phyloP scores from a whole-genome alignment of 2,888 invertebrate genomes.

The Leptinotarsa haldemani region DNA sequence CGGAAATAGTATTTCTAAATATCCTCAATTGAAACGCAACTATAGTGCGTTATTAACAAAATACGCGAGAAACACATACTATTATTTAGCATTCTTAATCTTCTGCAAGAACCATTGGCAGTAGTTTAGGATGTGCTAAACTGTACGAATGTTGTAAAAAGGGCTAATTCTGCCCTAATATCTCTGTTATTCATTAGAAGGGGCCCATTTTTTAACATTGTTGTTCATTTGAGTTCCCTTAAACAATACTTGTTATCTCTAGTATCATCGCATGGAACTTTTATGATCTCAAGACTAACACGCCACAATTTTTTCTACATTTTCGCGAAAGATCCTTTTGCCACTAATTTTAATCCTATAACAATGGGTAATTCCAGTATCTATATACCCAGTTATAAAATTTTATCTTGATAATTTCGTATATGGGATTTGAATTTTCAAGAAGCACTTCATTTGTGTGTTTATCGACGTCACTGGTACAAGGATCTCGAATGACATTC shows the following conservation, averaged over 20 bases:
- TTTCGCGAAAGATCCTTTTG: slow-evolving; percentile 5
- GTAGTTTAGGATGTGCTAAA: no score
- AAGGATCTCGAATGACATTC: no score
- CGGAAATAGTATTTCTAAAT: no score
- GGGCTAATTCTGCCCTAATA: no score
- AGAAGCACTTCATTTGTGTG: background rate
- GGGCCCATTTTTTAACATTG: no score
- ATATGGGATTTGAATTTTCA: background rate
- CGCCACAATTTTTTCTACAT: background rate
- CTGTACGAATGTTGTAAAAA: no score
- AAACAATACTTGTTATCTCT: background rate
- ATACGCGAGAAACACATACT: no score
- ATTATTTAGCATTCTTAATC: no score
- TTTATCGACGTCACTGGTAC: background rate
- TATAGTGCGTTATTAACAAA: no score
- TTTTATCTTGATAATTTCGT: background rate
- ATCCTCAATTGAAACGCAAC: no score
- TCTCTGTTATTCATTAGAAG: no score
- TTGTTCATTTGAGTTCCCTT: background rate
- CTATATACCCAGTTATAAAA: slow-evolving; percentile 15
- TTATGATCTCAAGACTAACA: background rate
- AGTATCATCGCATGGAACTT: background rate
- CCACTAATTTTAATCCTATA: background rate
- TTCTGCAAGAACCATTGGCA: no score
- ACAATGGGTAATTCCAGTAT: slow-evolving; percentile 12